Evolutionary conservation across 2,888 invertebrate species (phyloP), one percentile per base, ranked within the genome.

Genomic region (Drosophila birchii): DNA sequence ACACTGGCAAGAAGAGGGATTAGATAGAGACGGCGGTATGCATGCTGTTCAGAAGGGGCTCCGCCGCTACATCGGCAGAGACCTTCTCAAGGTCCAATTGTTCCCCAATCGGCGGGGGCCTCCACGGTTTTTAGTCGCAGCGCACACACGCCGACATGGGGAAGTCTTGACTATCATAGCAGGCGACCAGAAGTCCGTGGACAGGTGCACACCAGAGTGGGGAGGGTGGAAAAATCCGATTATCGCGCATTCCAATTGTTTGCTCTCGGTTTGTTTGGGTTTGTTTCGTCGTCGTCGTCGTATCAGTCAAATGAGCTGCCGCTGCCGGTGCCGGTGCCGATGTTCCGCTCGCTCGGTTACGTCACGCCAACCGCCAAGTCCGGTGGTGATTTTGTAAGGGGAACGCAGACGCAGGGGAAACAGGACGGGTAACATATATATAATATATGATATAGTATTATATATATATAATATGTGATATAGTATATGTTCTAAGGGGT

Each of bases 111-210:
- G 74, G 64, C 16, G 39, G 67, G 62, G 67, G 59, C 76, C 80
- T 53, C 62, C 74, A 45, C 58, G 43, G 51, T 43, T 57, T 76
- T 84, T 81, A 84, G 79, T 81, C 84, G 60, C 67, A 69, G 71
- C 77, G 89, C 81, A 90, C 90, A 90, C 87, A 86, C 90, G 83
- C 72, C 91, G 91, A 91, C 92, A 91, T 91, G 91, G 91, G 92
- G 91, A 92, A 92, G 91, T 90, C 91, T 91, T 90, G 89, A 90
- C 90, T 91, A 84, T 81, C 76, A 76, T 83, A 87, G 76, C 87
- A 91, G 92, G 91, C 89, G 85, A 78, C 56, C 90, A 91, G 85
- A 70, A 78, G 29, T 36, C 26, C 39, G 41, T 36, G 23, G 12
- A 58, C 53, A 58, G 53, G 54, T 56, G 70, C 38, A 45, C n/a